phyloP scores from a whole-genome alignment of 2,113 vertebrate species.

The Romanogobio albipinnatus region DNA sequence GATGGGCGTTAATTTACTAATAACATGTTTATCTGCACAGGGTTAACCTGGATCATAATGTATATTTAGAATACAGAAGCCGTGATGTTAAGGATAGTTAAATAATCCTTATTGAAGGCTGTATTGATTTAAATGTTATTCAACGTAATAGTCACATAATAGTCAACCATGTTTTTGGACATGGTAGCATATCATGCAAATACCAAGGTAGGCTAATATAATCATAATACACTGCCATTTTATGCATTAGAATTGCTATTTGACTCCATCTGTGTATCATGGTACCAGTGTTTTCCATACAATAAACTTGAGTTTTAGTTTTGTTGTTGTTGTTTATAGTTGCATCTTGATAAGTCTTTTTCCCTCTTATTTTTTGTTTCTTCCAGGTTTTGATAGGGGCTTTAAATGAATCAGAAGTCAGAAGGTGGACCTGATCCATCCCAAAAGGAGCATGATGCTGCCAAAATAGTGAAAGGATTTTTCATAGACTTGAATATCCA shows the following conservation, averaged over 20 bases:
- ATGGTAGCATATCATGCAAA: not conserved
- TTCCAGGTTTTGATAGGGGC: not conserved
- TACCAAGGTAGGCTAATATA: too few species aligned
- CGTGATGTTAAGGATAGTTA: not conserved
- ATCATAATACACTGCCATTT: too few species aligned
- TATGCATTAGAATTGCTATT: not conserved
- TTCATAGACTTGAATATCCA: constrained; percentile 3
- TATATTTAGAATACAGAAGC: not conserved
- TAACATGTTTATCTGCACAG: not conserved
- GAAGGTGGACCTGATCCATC: constrained; percentile 1
- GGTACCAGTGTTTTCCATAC: not conserved
- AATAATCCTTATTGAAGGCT: not conserved
- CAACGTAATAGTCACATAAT: not conserved
- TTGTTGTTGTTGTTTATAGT: not conserved
- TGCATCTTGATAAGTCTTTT: not conserved
- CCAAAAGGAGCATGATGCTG: constrained; percentile 14
- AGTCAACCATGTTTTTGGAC: not conserved
- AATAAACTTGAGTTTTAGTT: not conserved
- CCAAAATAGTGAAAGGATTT: constrained; percentile 27
- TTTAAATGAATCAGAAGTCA: not conserved
- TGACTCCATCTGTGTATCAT: not conserved
- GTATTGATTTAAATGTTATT: not conserved
- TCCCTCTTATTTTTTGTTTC: not conserved
- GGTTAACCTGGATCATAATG: not conserved
- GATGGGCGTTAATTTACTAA: not conserved